Conservation (phyloP, 2,113 vertebrate species). For the Polypterus senegalus region DNA sequence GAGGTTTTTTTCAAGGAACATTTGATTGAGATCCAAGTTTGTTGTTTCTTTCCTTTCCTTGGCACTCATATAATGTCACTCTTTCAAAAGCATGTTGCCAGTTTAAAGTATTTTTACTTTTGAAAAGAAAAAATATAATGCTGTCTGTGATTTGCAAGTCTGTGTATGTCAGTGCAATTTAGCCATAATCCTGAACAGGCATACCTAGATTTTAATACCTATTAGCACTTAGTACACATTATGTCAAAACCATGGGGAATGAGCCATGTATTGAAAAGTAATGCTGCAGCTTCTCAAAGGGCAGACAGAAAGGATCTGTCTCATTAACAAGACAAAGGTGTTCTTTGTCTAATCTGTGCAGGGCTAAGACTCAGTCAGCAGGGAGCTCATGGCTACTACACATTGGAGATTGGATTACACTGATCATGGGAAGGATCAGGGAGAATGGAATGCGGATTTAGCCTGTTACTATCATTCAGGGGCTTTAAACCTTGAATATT, state of each 20-base stretch:
- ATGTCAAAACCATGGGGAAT: background rate
- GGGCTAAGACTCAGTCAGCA: background rate
- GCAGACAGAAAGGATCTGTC: background rate
- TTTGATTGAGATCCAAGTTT: no score
- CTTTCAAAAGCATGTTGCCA: no score
- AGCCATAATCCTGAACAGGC: background rate
- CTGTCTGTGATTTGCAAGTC: background rate
- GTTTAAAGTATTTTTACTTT: no score
- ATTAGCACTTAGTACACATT: background rate
- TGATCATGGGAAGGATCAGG: background rate
- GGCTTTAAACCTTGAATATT: no score
- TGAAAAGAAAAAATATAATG: background rate
- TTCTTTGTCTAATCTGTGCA: background rate
- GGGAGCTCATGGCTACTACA: background rate
- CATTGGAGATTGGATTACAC: background rate
- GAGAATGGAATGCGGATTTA: no score
- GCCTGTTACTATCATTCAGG: no score
- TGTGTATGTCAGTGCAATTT: background rate
- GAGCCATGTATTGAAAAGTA: background rate
- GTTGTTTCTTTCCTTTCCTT: no score
- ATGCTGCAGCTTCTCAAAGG: background rate
- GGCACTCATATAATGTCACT: no score
- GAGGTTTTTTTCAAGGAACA: no score
- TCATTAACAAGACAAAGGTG: conserved; percentile 1
- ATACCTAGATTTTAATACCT: background rate